These are phyloP conservation scores for Pollimyrus isidori DNA, from an alignment of 2,113 vertebrate genomes.

Conservation along the genomic window DNA sequence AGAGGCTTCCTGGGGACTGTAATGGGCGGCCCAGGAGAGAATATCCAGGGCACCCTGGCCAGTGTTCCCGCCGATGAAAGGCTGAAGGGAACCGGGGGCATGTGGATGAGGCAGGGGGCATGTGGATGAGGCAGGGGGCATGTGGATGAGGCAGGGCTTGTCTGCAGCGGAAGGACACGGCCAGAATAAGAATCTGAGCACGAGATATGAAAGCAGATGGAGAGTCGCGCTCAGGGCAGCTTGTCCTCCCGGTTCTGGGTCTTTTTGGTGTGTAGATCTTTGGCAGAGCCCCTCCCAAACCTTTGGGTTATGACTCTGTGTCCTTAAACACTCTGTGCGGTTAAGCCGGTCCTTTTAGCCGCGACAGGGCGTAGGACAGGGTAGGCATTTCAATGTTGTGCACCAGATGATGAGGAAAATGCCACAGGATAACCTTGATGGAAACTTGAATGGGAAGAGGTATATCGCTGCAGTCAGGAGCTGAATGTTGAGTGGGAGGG, in stretches of 20 bases:
- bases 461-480: no score
- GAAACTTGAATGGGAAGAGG: not conserved
- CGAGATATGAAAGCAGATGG: not conserved
- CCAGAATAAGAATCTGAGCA: not conserved
- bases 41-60: not conserved
- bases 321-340: not conserved
- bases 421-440: not conserved
- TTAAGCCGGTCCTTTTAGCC: not conserved
- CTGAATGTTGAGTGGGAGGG: no score
- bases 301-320: not conserved
- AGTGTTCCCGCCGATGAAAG: not conserved
- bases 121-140: not conserved
- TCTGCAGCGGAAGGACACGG: not conserved
- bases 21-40: not conserved
- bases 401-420: not conserved
- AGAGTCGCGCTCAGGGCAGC: not conserved
- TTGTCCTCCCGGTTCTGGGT: not conserved
- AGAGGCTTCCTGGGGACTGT: not conserved
- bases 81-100: not conserved
- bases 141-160: not conserved
- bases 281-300: not conserved
- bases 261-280: not conserved
- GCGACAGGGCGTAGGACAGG: not conserved
- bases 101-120: not conserved
- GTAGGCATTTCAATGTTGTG: not conserved